Percentiles rank a stretch among this genome's conserved stretches.
Conservation (phyloP, 2,888 invertebrate species). For the Eudemis profundana region DNA sequence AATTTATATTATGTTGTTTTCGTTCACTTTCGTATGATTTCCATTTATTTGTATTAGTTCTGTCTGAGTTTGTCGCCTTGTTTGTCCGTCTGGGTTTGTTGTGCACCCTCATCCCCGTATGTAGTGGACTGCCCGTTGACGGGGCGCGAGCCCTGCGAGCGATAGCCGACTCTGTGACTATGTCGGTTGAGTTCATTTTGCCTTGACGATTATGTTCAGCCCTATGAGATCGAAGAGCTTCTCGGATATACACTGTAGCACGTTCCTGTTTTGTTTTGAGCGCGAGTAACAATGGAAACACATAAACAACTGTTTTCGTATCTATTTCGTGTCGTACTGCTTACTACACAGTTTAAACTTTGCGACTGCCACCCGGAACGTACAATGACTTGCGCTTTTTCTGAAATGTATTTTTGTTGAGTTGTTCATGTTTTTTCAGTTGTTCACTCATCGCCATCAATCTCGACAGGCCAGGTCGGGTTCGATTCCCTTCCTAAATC, state of each 20-base stretch:
- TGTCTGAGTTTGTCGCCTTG: slow-evolving; percentile 57
- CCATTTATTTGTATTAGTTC: slow-evolving; percentile 60
- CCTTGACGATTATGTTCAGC: slow-evolving; percentile 43
- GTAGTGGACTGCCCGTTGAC: slow-evolving; percentile 48
- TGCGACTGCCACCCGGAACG: neutral
- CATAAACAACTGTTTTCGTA: slow-evolving; percentile 7
- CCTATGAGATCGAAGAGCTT: slow-evolving; percentile 58
- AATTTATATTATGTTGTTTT: slow-evolving; percentile 37
- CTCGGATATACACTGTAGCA: slow-evolving; percentile 14
- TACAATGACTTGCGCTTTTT: neutral
- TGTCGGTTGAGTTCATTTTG: slow-evolving; percentile 22
- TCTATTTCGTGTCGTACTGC: neutral
- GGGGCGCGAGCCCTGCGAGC: slow-evolving; percentile 35
- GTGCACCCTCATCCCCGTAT: slow-evolving; percentile 67
- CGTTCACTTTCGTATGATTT: slow-evolving; percentile 51
- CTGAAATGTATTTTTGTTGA: slow-evolving; percentile 40
- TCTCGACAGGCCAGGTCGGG: slow-evolving; percentile 20
- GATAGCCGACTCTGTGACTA: slow-evolving; percentile 12
- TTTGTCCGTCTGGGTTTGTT: slow-evolving; percentile 69
- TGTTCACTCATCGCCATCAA: slow-evolving; percentile 57
- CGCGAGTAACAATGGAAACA: slow-evolving; percentile 22
- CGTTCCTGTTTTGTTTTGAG: neutral
- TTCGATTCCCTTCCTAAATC: slow-evolving; percentile 21
- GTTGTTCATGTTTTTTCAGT: slow-evolving; percentile 51
- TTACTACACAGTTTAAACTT: slow-evolving; percentile 2